Evolutionary conservation across 2,797 vertebrate species (phyloP).

Genomic region (Lepilemur septentrionalis): DNA sequence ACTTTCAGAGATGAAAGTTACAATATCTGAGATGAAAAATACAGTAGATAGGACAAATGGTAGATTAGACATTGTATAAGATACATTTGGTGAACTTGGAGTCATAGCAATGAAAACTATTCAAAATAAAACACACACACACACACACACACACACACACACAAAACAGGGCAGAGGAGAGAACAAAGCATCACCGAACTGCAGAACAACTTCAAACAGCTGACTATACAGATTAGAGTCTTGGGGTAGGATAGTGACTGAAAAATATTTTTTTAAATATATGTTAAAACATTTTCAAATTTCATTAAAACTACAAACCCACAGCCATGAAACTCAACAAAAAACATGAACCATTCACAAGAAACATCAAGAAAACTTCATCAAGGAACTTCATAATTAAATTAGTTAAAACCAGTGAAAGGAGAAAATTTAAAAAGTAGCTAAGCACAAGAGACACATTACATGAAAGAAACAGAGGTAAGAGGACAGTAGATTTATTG

Average conservation of each 20-base stretch:
- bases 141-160: background rate
- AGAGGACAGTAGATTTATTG: background rate
- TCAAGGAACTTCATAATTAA: background rate
- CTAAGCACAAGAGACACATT: background rate
- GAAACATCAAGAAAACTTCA: background rate
- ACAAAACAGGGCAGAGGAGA: too few relatives aligned
- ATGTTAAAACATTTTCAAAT: background rate
- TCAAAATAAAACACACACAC: background rate
- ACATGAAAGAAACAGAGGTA: background rate
- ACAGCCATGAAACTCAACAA: background rate
- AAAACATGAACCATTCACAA: background rate
- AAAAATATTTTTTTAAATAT: background rate
- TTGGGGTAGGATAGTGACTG: background rate
- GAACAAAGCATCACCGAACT: background rate
- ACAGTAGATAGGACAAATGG: background rate
- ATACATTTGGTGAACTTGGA: background rate
- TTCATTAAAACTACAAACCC: background rate
- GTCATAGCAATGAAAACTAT: background rate
- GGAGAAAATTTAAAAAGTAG: background rate
- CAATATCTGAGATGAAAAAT: background rate
- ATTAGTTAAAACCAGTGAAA: background rate
- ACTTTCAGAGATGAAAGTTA: background rate
- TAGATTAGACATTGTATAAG: background rate
- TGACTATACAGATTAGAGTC: background rate
- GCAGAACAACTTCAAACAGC: background rate